Conservation (phyloP, 2,797 vertebrate genomes). For the Neomorphus geoffroyi region DNA sequence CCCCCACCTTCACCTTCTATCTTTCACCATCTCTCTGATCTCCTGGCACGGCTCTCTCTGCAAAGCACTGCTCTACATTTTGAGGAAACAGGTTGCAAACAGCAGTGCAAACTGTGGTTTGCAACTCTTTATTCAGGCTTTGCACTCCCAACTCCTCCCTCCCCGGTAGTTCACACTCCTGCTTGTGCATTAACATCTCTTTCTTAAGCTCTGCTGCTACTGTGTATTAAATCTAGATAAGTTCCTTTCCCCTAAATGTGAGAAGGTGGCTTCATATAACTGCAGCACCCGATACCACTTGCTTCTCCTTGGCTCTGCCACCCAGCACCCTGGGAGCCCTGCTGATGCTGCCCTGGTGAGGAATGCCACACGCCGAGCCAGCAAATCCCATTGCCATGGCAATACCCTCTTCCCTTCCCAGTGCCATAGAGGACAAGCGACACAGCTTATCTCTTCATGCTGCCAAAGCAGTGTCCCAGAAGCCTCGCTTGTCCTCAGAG, state of each 20-base stretch:
- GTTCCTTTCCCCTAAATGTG: not conserved
- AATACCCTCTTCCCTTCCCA: not conserved
- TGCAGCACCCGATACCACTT: accelerated
- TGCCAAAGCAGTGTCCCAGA: not conserved
- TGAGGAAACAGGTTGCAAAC: not conserved
- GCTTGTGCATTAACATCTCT: not conserved
- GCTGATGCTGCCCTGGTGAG: not conserved
- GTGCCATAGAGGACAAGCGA: not conserved
- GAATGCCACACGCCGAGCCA: not conserved
- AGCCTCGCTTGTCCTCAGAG: not conserved
- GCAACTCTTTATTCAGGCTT: not conserved
- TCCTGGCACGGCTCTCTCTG: not conserved
- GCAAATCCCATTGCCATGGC: not conserved
- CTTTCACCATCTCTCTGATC: slow-evolving; percentile 16
- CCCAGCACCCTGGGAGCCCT: not conserved
- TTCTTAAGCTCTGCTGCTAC: not conserved
- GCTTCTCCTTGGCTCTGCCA: not conserved
- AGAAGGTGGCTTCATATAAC: not conserved
- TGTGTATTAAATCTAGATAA: not conserved
- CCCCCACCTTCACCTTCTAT: not conserved
- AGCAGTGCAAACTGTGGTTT: not conserved
- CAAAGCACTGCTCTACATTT: slow-evolving; percentile 7
- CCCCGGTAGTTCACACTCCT: not conserved
- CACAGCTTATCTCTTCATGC: accelerated
- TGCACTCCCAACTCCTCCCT: not conserved